phyloP scores from a whole-genome alignment of 2,888 invertebrate genomes.

The Lochmaea capreae region DNA sequence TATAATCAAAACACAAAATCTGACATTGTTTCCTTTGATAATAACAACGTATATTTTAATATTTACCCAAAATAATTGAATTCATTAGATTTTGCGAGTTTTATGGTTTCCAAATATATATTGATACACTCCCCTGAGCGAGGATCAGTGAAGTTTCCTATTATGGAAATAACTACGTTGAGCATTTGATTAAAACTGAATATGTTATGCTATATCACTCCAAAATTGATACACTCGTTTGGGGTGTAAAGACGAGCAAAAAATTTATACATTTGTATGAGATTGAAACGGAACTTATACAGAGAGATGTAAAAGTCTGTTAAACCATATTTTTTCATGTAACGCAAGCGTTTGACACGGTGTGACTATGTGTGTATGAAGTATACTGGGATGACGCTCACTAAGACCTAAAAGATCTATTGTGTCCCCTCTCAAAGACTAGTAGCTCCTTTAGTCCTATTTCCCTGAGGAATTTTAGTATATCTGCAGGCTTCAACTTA shows the following conservation, averaged over 20 bases:
- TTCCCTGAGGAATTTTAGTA: too few species aligned
- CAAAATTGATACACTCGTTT: neutral
- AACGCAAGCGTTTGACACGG: too few species aligned
- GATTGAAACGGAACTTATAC: too few species aligned
- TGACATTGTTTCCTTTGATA: neutral
- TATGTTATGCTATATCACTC: neutral
- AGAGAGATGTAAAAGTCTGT: too few species aligned
- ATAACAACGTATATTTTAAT: neutral
- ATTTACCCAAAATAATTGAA: neutral
- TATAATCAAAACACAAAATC: neutral
- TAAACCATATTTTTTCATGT: too few species aligned
- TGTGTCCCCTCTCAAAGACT: too few species aligned
- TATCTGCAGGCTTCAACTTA: too few species aligned
- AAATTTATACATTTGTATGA: too few species aligned
- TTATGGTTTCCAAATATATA: neutral
- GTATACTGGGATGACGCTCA: too few species aligned
- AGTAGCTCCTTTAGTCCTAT: too few species aligned
- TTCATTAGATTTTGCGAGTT: neutral
- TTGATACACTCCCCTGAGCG: neutral
- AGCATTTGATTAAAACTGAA: neutral
- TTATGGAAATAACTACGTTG: conserved; percentile 3
- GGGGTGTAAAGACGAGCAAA: neutral
- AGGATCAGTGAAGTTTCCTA: conserved; percentile 3
- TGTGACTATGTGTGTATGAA: too few species aligned
- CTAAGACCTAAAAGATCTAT: too few species aligned